phyloP scores from a whole-genome alignment of 2,888 invertebrate genomes.

The Siphonodentalium dalli region DNA sequence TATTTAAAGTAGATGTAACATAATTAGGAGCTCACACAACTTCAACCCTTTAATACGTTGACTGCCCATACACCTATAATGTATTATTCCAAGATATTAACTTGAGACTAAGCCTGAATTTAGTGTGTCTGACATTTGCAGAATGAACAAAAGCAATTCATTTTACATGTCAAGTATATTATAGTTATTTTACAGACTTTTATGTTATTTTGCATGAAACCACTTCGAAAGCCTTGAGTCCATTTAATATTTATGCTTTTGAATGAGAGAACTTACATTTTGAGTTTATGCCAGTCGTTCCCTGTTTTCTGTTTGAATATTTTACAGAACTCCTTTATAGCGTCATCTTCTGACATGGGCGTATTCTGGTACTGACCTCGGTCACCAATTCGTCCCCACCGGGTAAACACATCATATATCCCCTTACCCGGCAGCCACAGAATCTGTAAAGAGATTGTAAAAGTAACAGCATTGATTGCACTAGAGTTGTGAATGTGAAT shows the following conservation, averaged over 20 bases:
- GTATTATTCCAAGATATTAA: background rate
- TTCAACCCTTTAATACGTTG: background rate
- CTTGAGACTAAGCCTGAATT: too few relatives aligned
- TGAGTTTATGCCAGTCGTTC: slow-evolving; percentile 66
- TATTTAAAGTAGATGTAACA: background rate
- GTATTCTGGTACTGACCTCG: slow-evolving; percentile 67
- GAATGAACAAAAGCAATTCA: too few relatives aligned
- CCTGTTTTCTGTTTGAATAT: slow-evolving; percentile 68
- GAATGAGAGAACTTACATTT: slow-evolving; percentile 42
- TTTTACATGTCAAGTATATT: too few relatives aligned
- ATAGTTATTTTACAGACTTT: too few relatives aligned
- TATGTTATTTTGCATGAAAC: too few relatives aligned
- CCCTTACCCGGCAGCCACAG: slow-evolving; percentile 64
- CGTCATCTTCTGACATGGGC: slow-evolving; percentile 66
- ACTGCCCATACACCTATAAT: background rate
- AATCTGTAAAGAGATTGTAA: slow-evolving; percentile 45
- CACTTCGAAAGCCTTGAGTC: too few relatives aligned
- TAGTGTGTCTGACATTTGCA: too few relatives aligned
- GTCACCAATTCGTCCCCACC: slow-evolving; percentile 69
- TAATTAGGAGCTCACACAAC: background rate
- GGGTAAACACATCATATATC: slow-evolving; percentile 68
- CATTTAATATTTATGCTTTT: background rate
- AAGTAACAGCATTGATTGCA: too few relatives aligned
- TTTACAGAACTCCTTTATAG: slow-evolving; percentile 68
- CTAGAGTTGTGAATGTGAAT: too few relatives aligned